A percentile compares a stretch with the other conserved stretches of the same genome.
Evolutionary conservation across 2,113 vertebrate genomes (phyloP).

Genomic region (Neogobius melanostomus): DNA sequence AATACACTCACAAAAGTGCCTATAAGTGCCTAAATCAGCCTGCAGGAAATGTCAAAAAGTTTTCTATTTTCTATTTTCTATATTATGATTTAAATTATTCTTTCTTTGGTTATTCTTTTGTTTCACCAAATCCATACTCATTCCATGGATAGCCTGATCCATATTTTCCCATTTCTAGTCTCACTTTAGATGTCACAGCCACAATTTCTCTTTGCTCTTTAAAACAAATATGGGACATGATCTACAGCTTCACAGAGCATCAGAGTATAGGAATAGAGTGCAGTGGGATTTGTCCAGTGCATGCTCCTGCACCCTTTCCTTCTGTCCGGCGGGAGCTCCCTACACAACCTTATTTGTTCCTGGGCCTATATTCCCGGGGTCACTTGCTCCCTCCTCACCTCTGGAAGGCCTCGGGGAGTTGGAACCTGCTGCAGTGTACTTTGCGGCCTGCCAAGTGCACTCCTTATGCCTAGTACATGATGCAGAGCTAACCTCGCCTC

Average conservation of each 20-base stretch:
- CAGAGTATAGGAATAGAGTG: slow-evolving; percentile 6
- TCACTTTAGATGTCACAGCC: too few species aligned
- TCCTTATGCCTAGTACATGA: slow-evolving; percentile 49
- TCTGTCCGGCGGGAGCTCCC: slow-evolving; percentile 13
- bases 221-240: neutral
- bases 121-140: too few species aligned
- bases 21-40: too few species aligned
- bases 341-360: slow-evolving; percentile 6
- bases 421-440: slow-evolving; percentile 13
- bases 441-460: slow-evolving; percentile 13
- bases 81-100: too few species aligned
- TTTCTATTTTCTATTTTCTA: too few species aligned
- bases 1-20: too few species aligned
- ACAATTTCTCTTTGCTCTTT: too few species aligned
- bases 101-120: too few species aligned
- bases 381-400: neutral
- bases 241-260: neutral
- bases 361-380: slow-evolving; percentile 9
- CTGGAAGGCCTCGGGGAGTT: slow-evolving; percentile 8
- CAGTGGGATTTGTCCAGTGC: slow-evolving; percentile 27
- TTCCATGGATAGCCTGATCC: too few species aligned
- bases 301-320: slow-evolving; percentile 19
- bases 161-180: too few species aligned
- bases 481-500: slow-evolving; percentile 55
- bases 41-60: too few species aligned